Conservation (phyloP, 1,140 invertebrate species). For the Homarus americanus region DNA sequence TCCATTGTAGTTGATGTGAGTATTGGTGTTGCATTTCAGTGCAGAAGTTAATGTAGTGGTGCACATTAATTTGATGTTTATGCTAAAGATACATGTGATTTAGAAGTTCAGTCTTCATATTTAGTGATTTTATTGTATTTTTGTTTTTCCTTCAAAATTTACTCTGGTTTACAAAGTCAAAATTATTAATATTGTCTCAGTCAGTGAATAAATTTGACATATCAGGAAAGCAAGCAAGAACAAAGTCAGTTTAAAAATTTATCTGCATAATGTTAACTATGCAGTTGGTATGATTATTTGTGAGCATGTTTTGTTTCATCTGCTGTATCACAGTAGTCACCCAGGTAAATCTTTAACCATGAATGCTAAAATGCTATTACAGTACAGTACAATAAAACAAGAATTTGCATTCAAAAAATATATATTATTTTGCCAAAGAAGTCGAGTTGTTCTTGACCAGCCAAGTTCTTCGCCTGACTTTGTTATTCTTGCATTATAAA, state of each 20-base stretch:
- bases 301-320: background rate
- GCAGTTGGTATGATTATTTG: too few species aligned
- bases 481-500: slow-evolving; percentile 14
- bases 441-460: background rate
- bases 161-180: background rate
- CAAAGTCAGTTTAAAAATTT: background rate
- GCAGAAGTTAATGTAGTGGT: background rate
- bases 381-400: background rate
- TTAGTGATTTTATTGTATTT: background rate
- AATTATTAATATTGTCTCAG: too few species aligned
- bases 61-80: slow-evolving; percentile 30
- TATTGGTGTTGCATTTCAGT: background rate
- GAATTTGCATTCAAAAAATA: background rate
- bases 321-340: background rate
- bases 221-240: background rate
- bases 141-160: background rate
- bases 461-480: background rate
- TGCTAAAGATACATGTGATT: background rate
- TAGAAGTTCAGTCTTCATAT: background rate
- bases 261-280: background rate
- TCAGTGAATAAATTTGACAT: too few species aligned
- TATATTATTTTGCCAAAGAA: background rate
- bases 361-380: background rate
- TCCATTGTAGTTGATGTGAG: background rate
- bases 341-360: background rate